Evolutionary conservation across 2,888 invertebrate genomes (phyloP).

Genomic region (Drosophila longiperda): DNA sequence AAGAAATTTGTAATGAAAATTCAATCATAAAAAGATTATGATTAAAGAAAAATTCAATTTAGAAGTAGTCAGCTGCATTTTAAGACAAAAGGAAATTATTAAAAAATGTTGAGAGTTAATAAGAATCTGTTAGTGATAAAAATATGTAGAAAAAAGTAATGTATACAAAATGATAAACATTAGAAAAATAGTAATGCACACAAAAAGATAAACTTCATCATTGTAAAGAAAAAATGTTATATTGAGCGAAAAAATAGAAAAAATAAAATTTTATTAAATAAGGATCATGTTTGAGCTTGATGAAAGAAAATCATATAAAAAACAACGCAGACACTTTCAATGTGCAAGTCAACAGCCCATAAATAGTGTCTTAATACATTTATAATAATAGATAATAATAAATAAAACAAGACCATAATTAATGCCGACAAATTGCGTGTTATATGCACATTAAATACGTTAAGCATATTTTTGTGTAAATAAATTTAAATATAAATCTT

Average conservation of each 20-base stretch:
- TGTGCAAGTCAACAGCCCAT: slow-evolving; percentile 49
- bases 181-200: background rate
- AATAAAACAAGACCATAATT: slow-evolving; percentile 50
- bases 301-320: slow-evolving; percentile 26
- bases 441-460: slow-evolving; percentile 48
- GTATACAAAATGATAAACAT: background rate
- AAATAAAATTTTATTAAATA: background rate
- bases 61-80: background rate
- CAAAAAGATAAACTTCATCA: background rate
- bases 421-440: slow-evolving; percentile 64
- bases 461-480: slow-evolving; percentile 63
- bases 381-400: slow-evolving; percentile 28
- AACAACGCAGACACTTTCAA: slow-evolving; percentile 34
- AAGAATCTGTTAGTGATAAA: background rate
- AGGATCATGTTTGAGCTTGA: background rate
- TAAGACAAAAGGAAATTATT: background rate
- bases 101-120: background rate
- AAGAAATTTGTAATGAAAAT: background rate
- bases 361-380: slow-evolving; percentile 35
- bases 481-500: slow-evolving; percentile 66
- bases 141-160: background rate
- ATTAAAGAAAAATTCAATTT: background rate
- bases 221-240: background rate
- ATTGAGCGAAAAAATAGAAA: background rate
- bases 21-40: background rate